Evolutionary conservation across 2,888 invertebrate genomes (phyloP), one percentile per base, ranked within the genome.

Genomic region (Empis stercorea): DNA sequence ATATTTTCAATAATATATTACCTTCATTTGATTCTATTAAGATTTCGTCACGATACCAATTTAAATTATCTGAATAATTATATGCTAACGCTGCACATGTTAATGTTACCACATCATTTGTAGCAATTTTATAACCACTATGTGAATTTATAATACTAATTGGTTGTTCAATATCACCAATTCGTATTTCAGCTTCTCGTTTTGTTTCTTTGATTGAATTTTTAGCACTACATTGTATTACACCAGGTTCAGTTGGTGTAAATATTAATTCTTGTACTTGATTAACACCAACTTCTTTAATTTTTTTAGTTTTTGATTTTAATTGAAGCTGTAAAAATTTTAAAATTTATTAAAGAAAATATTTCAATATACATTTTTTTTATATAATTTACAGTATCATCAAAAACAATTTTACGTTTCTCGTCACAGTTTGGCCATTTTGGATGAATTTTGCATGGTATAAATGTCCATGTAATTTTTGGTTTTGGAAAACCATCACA

Each of bases 401-500:
- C 23, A 27, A 27, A 9, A 27, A 7, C 7, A 27, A 27, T 9
- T 6, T 27, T 27, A 27, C 23, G 23, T 27, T 7, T 27, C 7
- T 27, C 23, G 9, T 27, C 48, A 39, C 70, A 69, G 1, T 59
- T 54, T 4, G 68, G 68, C 68, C 69, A 68, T 34, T 59, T 57
- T 0, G 68, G 65, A n/a, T 55, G 51, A 15, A 65, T 57, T 30
- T 63, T 64, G 52, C 76, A 78, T 4, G 67, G 65, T 17, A 65
- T 61, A 52, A 72, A 76, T 10, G 53, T 61, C 79, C 81, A 83
- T 5, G 65, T 61, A 7, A 82, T 68, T 1, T 63, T 57, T 0
- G 82, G 75, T n/a, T 59, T 47, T 1, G 83, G 82, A 62, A 72
- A 74, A 2, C 76, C 76, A 14, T 65, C 63, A 2, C 75, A 75